These are phyloP conservation scores for Eubasilissa splendida DNA, from an alignment of 2,888 invertebrate genomes.

Conservation along the genomic window DNA sequence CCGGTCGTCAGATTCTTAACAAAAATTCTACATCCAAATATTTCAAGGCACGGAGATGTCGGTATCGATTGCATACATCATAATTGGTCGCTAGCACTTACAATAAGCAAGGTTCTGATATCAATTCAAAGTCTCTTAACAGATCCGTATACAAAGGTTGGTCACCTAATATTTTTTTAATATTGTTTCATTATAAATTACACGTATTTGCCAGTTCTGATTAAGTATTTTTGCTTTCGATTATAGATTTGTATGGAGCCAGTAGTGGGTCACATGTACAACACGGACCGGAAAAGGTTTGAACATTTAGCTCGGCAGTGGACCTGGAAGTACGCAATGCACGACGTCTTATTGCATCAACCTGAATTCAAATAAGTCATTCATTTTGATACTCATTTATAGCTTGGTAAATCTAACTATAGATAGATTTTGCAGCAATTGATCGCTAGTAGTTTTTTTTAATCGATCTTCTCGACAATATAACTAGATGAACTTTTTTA, in stretches of 20 bases:
- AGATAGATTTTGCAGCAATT: neutral
- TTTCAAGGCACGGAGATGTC: slow-evolving; percentile 95
- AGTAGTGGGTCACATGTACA: slow-evolving; percentile 84
- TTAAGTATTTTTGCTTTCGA: neutral
- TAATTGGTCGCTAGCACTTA: slow-evolving; percentile 96
- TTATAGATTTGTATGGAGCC: slow-evolving; percentile 91
- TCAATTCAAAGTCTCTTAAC: slow-evolving; percentile 91
- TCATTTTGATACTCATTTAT: slow-evolving; percentile 13
- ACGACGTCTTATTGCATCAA: slow-evolving; percentile 72
- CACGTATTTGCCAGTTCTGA: neutral
- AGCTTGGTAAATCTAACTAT: slow-evolving; percentile 13
- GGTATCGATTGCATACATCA: slow-evolving; percentile 96
- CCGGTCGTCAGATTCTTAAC: slow-evolving; percentile 94
- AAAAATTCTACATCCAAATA: slow-evolving; percentile 94
- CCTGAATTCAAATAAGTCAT: slow-evolving; percentile 37
- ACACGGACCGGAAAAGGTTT: slow-evolving; percentile 80
- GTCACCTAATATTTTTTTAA: slow-evolving; percentile 59
- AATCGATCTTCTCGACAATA: no score
- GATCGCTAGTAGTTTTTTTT: no score
- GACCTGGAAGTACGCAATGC: slow-evolving; percentile 95
- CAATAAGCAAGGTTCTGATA: slow-evolving; percentile 90
- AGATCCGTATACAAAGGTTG: slow-evolving; percentile 89
- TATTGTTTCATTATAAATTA: no score
- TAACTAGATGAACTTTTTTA: no score
- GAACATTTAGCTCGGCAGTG: slow-evolving; percentile 87